Evolutionary conservation across 2,113 vertebrate species (phyloP).

Genomic region (Chlamydotis undulata): DNA sequence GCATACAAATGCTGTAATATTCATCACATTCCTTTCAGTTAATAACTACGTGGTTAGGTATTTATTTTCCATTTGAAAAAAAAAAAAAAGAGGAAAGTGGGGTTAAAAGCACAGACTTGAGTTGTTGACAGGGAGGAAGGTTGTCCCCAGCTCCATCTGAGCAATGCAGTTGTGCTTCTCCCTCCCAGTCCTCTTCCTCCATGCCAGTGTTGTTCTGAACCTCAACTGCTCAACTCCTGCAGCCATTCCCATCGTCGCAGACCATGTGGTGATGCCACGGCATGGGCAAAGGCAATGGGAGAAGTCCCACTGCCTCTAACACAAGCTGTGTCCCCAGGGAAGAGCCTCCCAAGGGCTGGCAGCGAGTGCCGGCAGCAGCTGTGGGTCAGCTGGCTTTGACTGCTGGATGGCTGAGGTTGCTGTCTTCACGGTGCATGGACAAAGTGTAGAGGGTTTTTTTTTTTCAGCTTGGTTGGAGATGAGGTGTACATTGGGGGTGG

Average conservation of each 20-base stretch:
- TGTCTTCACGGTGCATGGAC: rapidly evolving
- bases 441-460: neutral
- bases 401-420: neutral
- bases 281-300: neutral
- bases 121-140: neutral
- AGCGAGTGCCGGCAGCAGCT: neutral
- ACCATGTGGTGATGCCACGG: rapidly evolving
- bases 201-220: rapidly evolving
- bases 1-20: constrained; percentile 35
- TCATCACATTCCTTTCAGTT: neutral
- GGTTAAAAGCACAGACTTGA: neutral
- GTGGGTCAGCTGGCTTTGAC: neutral
- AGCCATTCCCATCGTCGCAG: neutral
- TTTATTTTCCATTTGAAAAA: constrained; percentile 10
- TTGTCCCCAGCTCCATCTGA: neutral
- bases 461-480: neutral
- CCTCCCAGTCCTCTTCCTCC: neutral
- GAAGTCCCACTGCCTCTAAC: neutral
- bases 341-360: neutral
- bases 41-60: neutral
- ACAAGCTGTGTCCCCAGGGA: neutral
- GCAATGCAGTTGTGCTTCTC: neutral
- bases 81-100: neutral
- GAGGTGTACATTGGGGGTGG: neutral
- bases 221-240: neutral